Evolutionary conservation across 2,888 invertebrate species (phyloP), one percentile per base, ranked within the genome.

Genomic region (Trilocha varians): DNA sequence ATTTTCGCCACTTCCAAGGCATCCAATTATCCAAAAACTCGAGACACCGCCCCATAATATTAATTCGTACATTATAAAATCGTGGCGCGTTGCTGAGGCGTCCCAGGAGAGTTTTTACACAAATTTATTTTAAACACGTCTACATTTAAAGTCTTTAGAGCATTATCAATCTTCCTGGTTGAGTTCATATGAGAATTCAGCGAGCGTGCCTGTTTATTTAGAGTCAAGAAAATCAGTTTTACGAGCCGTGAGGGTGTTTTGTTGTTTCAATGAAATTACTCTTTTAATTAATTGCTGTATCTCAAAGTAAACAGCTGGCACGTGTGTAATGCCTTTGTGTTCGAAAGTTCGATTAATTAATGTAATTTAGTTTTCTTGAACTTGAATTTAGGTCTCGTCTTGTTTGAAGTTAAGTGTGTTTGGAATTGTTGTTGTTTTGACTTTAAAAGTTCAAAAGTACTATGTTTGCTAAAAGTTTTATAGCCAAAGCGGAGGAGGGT

Each of bases 61-160:
- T 25, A 40, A 40, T 35, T 40, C 14, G 35, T 18, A 18, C 16
- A 18, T 40, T 35, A 25, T 32, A 16, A 35, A 40, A 25, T 34
- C 40, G 14, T 14, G 15, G 32, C 15, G 40, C 15, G 32, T 40
- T 40, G 35, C 35, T 18, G 18, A 16, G 32, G 18, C 13, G 36
- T 48, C 55, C 57, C 43, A 38, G 32, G 47, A 50, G 55, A 44
- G 49, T 48, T 55, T 55, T 57, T 50, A 48, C 43, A 39, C 40
- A 50, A 57, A 60, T 56, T 55, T 57, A 63, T 57, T 51, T 49
- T 42, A 35, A 46, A 46, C 52, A 55, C 54, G 44, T 44, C 55
- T 48, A 53, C 54, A 52, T 55, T 53, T 47, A 46, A 49, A 55
- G 44, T 49, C 50, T 50, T 55, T 46, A 0, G 51, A 53, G 53